Percentiles rank a stretch among this genome's conserved stretches.
phyloP scores from a whole-genome alignment of 2,113 vertebrate genomes.

The Ciconia stormi region DNA sequence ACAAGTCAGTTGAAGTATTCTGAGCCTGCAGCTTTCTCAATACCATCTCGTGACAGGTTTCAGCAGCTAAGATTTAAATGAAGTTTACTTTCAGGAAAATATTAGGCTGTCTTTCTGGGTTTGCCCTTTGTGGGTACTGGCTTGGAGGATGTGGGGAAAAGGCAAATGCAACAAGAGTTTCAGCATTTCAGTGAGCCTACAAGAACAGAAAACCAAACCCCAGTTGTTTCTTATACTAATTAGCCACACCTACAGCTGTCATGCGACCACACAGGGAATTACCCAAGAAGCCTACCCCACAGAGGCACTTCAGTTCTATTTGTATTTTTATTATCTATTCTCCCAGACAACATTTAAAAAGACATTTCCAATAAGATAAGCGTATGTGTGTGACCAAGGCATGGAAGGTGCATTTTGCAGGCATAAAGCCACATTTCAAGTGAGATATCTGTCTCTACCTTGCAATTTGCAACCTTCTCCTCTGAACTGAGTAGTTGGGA shows the following conservation, averaged over 20 bases:
- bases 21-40: not conserved
- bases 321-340: not conserved
- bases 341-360: not conserved
- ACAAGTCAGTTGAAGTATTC: not conserved
- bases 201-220: accelerated
- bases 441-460: accelerated
- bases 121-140: not conserved
- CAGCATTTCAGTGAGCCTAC: not conserved
- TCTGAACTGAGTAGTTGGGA: not conserved
- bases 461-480: not conserved
- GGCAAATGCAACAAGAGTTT: not conserved
- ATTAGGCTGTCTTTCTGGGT: not conserved
- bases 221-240: not conserved
- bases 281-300: not conserved
- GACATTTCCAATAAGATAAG: not conserved
- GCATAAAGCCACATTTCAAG: not conserved
- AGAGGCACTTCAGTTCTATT: not conserved
- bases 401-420: not conserved
- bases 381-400: accelerated
- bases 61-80: not conserved
- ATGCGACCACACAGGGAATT: not conserved
- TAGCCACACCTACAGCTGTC: not conserved
- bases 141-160: not conserved
- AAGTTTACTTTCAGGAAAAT: not conserved
- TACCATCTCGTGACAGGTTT: not conserved